Base-by-base conservation (phyloP, 1,140 invertebrate genomes). In the Lucilia cuprina region DNA sequence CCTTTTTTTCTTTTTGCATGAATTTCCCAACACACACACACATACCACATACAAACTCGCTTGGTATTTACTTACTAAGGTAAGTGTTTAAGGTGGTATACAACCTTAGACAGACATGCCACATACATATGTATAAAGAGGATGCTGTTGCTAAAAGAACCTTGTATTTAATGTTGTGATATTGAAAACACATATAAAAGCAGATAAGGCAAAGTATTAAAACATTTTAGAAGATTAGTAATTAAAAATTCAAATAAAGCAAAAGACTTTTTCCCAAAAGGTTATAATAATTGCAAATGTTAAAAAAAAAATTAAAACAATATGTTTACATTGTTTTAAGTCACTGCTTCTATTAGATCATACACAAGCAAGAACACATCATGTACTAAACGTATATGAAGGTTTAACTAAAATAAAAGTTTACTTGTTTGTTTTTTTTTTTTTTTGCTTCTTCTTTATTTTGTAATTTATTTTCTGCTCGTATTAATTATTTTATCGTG, bases 401-500 rank as follows among this genome's bases (percentile, higher is more conserved):
- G 55, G 55, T 60, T 60, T 60, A 60, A 60, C 41, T 41, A 41
- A 41, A 41, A 41, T 41, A 41, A 41, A 41, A n/a, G 13, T 60
- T 14, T 60, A n/a, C 5, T 60, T 60, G 13, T 60, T 41, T 60
- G 55, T 60, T 60, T 17, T 60, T 60, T 14, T 60, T 4, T 12
- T 12, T 55, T 9, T 30, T 30, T 30, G 25, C 41, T 5, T 41
- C 17, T 60, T 60, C 17, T 60, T 60, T 60, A 60, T 60, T 60
- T 60, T 60, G 55, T 60, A 60, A 60, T 60, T 60, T 60, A 60
- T 60, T 60, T 60, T 60, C 55, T 60, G 55, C 55, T 60, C 55
- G n/a, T 60, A 60, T 60, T 60, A 60, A 60, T 60, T 60, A 60
- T 60, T 60, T 60, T 60, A 60, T 60, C 55, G 55, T 60, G 55